Evolutionary conservation across 1,140 invertebrate genomes (phyloP).

Genomic region (Drosophila melanica): DNA sequence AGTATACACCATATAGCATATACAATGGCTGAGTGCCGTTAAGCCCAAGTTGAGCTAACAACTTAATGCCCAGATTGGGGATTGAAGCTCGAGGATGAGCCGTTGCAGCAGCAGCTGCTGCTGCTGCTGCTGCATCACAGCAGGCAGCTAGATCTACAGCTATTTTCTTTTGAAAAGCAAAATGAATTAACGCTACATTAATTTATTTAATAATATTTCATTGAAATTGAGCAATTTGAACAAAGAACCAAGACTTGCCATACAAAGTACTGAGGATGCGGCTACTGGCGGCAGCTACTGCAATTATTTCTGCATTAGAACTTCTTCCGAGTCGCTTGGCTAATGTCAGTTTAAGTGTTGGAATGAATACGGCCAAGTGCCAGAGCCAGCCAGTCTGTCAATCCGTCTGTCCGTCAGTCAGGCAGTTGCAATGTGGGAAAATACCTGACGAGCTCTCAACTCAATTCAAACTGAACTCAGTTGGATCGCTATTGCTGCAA

Average conservation of each 20-base stretch:
- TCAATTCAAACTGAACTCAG: constrained; percentile 26
- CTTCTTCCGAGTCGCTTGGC: constrained; percentile 50
- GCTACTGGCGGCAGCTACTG: constrained; percentile 62
- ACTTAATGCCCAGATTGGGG: constrained; percentile 29
- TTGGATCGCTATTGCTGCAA: constrained; percentile 31
- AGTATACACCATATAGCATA: constrained; percentile 1
- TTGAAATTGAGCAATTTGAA: constrained; percentile 76
- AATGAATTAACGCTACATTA: constrained; percentile 79
- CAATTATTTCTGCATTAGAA: constrained; percentile 81
- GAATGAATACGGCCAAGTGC: constrained; percentile 53
- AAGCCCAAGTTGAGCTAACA: constrained; percentile 25
- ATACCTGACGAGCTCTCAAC: constrained; percentile 8
- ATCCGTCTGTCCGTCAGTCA: constrained; percentile 15
- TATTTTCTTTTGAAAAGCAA: constrained; percentile 64
- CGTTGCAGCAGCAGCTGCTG: constrained; percentile 23
- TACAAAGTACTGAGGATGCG: constrained; percentile 20
- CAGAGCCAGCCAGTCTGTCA: constrained; percentile 16
- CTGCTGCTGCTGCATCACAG: constrained; percentile 11
- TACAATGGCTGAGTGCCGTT: constrained; percentile 31
- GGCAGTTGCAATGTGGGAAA: constrained; percentile 42
- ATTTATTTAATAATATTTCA: constrained; percentile 82
- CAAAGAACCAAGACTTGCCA: constrained; percentile 40
- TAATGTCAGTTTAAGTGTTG: constrained; percentile 80
- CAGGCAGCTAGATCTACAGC: constrained; percentile 44
- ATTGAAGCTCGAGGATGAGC: constrained; percentile 12